phyloP scores from a whole-genome alignment of 2,113 vertebrate genomes.

The Cynoglossus semilaevis region DNA sequence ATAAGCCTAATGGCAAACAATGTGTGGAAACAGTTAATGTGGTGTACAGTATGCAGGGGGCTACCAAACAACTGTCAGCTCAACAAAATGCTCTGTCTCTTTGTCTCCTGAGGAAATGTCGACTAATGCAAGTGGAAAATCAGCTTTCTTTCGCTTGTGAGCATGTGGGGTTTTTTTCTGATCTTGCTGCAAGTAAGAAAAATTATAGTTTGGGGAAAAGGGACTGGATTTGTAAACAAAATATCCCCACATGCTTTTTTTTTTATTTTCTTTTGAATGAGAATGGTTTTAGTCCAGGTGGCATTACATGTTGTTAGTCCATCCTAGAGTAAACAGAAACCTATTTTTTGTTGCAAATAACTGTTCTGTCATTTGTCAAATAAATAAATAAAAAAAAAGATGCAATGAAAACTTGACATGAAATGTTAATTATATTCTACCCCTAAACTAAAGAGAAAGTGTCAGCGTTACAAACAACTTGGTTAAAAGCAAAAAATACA shows the following conservation, averaged over 20 bases:
- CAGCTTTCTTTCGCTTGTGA: neutral
- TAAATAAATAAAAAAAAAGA: too few species aligned
- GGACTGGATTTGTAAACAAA: neutral
- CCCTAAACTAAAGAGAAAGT: too few species aligned
- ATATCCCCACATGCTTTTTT: too few species aligned
- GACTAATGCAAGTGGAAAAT: constrained; percentile 11
- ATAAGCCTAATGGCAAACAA: constrained; percentile 56
- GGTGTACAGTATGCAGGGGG: constrained; percentile 29
- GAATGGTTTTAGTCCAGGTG: neutral
- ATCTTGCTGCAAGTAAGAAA: neutral
- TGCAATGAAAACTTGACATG: too few species aligned
- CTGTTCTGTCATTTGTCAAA: too few species aligned
- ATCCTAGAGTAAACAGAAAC: too few species aligned
- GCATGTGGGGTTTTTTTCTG: neutral
- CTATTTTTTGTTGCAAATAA: too few species aligned
- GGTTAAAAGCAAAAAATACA: too few species aligned
- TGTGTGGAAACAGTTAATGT: constrained; percentile 35
- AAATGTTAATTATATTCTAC: too few species aligned
- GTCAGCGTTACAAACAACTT: too few species aligned
- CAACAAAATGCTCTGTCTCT: constrained; percentile 13
- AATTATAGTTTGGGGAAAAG: neutral
- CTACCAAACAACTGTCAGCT: constrained; percentile 36
- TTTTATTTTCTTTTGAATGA: neutral
- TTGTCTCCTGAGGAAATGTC: constrained; percentile 12
- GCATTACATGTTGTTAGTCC: neutral